Base-by-base conservation (phyloP, 2,113 vertebrate genomes). In the Phalacrocorax pelagicus region DNA sequence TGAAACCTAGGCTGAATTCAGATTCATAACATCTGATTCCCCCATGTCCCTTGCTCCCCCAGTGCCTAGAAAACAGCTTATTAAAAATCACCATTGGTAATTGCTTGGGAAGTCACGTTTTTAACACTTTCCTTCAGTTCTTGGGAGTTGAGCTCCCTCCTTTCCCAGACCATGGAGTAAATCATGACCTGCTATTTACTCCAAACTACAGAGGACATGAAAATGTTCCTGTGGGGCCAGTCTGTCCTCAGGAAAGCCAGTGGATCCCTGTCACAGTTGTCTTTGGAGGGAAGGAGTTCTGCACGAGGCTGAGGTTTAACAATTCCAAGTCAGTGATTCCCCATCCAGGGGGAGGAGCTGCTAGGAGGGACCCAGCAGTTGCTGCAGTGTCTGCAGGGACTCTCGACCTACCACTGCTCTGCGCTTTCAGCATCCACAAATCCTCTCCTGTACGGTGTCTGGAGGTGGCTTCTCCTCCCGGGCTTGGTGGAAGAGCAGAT, bases 1-100 rank as follows among this genome's bases (percentile, higher is more conserved):
- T 78, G 74, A 63, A 88, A 82, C 75, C 84, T 54, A 69, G 44
- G 69, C 55, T 93, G 94, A 70, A 92, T 92, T 86, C 73, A 94
- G 89, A 67, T 83, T 90, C 30, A 15, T 58, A 81, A 72, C 59
- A 12, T 62, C 58, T n/a, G 57, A 47, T 92, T 90, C 77, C 30
- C 34, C n/a, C 67, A 5, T 55, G 51, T 79, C 44, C 30, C 57
- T 65, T 1, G 2, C 62, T 74, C 69, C 40, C 58, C 34, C 36
- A 34, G 65, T 49, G 44, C 47, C 58, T 49, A 59, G 80, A 52
- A 57, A 77, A 65, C 44, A 29, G 51, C 61, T 93, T 82, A 83
- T 94, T 89, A 84, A 94, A 92, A 86, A 81, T 55, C 70, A 72
- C 88, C 44, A 40, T n/a, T 85, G 66, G 62, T 78, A 86, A 70